phyloP scores from a whole-genome alignment of 1,140 invertebrate genomes.

The Coenobita brevimanus region DNA sequence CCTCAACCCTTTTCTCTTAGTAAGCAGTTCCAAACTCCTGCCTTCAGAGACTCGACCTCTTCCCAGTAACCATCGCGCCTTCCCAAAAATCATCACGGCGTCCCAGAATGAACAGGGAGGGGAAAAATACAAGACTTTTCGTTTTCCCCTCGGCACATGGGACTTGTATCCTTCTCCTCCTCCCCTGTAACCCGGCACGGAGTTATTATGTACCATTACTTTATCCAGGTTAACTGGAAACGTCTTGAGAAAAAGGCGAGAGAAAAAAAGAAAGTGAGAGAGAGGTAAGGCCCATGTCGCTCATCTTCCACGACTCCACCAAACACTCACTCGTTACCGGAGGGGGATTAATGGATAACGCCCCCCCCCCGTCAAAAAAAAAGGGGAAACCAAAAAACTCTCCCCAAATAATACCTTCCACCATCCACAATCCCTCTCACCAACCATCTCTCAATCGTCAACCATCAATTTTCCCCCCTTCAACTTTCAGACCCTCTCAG shows the following conservation, averaged over 20 bases:
- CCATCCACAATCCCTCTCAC: background rate
- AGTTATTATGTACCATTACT: too few relatives aligned
- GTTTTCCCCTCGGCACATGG: background rate
- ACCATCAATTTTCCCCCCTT: too few relatives aligned
- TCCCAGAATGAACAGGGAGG: background rate
- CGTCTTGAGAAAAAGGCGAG: too few relatives aligned
- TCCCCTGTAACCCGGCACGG: too few relatives aligned
- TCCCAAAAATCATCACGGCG: background rate
- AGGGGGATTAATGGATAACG: too few relatives aligned
- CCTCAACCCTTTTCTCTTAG: constrained; percentile 45
- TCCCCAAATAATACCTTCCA: too few relatives aligned
- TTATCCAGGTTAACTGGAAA: too few relatives aligned
- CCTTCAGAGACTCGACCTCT: constrained; percentile 19
- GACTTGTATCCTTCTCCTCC: too few relatives aligned
- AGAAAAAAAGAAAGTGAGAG: too few relatives aligned
- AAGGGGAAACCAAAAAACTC: background rate
- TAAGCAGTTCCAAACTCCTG: constrained; percentile 40
- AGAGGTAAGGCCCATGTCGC: too few relatives aligned
- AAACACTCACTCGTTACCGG: background rate
- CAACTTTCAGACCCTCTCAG: too few relatives aligned
- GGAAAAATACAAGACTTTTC: background rate
- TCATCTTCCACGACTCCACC: background rate
- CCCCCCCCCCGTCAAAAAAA: background rate
- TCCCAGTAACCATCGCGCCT: constrained; percentile 11
- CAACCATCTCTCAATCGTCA: background rate